These are phyloP conservation scores for Pseudococcus longispinus DNA, from an alignment of 2,888 invertebrate species.

Conservation along the genomic window DNA sequence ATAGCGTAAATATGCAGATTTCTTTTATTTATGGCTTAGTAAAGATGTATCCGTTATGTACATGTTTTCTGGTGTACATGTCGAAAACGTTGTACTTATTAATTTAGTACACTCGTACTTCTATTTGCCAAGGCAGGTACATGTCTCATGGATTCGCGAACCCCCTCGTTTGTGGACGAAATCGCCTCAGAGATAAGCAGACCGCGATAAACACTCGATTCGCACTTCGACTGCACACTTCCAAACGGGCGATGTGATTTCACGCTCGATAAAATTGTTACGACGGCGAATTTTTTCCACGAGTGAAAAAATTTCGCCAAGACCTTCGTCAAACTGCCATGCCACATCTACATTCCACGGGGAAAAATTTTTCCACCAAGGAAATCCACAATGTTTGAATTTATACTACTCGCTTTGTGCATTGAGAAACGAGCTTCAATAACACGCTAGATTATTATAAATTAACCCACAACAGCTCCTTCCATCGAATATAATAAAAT, in stretches of 20 bases:
- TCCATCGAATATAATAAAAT: not conserved
- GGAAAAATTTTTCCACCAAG: not conserved
- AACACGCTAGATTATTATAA: conserved; percentile 41
- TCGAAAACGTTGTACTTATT: conserved; percentile 4
- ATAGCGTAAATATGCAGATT: conserved; percentile 19
- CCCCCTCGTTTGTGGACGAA: not conserved
- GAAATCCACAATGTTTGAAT: not conserved
- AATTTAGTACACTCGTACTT: not conserved
- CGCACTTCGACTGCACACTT: not conserved
- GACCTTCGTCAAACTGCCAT: not conserved
- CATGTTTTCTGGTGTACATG: not conserved
- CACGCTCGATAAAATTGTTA: conserved; percentile 23
- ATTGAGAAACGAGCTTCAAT: not conserved
- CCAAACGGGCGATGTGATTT: not conserved
- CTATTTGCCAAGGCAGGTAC: not conserved
- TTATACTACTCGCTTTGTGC: not conserved
- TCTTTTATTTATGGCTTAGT: conserved; percentile 4
- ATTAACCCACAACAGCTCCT: not conserved
- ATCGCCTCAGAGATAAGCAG: not conserved
- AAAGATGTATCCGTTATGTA: not conserved
- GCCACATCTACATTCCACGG: not conserved
- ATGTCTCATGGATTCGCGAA: not conserved
- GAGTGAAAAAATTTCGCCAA: not conserved
- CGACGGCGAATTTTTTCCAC: not conserved
- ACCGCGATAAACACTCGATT: not conserved